These are phyloP conservation scores for Aphidius gifuensis DNA, from an alignment of 1,140 invertebrate genomes.

Conservation along the genomic window DNA sequence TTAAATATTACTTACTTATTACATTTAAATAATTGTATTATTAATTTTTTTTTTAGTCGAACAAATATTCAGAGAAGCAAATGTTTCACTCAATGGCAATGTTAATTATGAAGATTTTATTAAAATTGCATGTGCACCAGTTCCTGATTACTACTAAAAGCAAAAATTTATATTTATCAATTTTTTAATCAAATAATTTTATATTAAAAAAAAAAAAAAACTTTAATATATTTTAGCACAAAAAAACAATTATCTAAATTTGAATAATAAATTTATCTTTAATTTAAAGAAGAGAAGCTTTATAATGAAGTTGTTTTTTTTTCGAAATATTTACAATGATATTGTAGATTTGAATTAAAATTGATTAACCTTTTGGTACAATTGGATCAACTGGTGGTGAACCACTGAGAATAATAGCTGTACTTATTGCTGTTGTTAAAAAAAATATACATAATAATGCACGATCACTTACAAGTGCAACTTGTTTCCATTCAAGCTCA, in stretches of 20 bases:
- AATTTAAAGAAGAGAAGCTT: no score
- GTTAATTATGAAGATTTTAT: slow-evolving; percentile 91
- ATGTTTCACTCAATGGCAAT: slow-evolving; percentile 76
- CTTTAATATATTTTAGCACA: no score
- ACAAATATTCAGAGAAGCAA: slow-evolving; percentile 89
- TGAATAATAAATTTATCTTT: no score
- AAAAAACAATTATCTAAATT: no score
- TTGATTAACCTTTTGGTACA: slow-evolving; percentile 26
- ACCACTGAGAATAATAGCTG: slow-evolving; percentile 63
- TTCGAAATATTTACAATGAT: slow-evolving; percentile 9
- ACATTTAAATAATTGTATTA: slow-evolving; percentile 10
- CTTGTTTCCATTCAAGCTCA: slow-evolving; percentile 75
- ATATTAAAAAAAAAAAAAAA: neutral
- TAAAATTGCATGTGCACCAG: slow-evolving; percentile 88
- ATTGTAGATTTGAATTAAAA: neutral
- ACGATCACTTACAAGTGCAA: slow-evolving; percentile 69
- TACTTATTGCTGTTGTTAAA: slow-evolving; percentile 63
- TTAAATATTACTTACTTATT: slow-evolving; percentile 15
- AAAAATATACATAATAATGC: slow-evolving; percentile 68
- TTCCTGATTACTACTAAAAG: slow-evolving; percentile 87
- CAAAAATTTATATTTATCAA: slow-evolving; percentile 2
- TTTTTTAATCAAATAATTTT: neutral
- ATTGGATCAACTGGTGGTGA: slow-evolving; percentile 36
- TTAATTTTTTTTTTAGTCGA: slow-evolving; percentile 67
- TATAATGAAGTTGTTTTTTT: no score